Conservation (phyloP, 1,140 invertebrate genomes). For the Drosophila grimshawi region DNA sequence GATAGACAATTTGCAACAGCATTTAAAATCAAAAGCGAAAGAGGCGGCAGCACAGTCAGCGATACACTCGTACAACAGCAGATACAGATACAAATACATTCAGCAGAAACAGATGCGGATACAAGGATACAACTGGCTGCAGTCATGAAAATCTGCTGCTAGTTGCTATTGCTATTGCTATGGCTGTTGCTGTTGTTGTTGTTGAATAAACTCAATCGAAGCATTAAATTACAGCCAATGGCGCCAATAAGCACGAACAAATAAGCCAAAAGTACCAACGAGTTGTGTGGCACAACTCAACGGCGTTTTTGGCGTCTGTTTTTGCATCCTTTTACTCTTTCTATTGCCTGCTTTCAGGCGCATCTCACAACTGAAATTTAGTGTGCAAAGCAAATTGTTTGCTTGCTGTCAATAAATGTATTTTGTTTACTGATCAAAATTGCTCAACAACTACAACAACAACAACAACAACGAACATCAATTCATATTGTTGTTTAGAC, state of each 20-base stretch:
- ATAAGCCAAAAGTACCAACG: conserved; percentile 25
- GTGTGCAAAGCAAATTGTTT: conserved; percentile 58
- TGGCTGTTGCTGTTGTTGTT: conserved; percentile 43
- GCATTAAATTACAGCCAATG: conserved; percentile 77
- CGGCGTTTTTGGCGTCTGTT: conserved; percentile 12
- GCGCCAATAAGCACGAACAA: conserved; percentile 63
- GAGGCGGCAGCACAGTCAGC: conserved; percentile 3
- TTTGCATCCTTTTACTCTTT: conserved; percentile 9
- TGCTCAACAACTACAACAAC: conserved; percentile 46
- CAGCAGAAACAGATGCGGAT: conserved; percentile 3
- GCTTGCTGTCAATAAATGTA: conserved; percentile 64
- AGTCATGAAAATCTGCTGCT: conserved; percentile 11
- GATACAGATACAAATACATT: neutral
- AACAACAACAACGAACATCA: conserved; percentile 7
- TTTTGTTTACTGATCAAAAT: conserved; percentile 48
- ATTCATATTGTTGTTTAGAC: conserved; percentile 52
- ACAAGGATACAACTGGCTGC: conserved; percentile 10
- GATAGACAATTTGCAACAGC: conserved; percentile 18
- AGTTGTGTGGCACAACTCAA: conserved; percentile 8
- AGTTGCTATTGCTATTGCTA: conserved; percentile 15
- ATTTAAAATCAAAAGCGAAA: conserved; percentile 21
- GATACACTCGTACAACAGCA: conserved; percentile 7
- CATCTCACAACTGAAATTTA: conserved; percentile 36
- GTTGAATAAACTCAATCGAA: conserved; percentile 74
- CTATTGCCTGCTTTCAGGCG: conserved; percentile 48